Conservation (phyloP, 2,888 invertebrate species). For the Drosophila lutescens region DNA sequence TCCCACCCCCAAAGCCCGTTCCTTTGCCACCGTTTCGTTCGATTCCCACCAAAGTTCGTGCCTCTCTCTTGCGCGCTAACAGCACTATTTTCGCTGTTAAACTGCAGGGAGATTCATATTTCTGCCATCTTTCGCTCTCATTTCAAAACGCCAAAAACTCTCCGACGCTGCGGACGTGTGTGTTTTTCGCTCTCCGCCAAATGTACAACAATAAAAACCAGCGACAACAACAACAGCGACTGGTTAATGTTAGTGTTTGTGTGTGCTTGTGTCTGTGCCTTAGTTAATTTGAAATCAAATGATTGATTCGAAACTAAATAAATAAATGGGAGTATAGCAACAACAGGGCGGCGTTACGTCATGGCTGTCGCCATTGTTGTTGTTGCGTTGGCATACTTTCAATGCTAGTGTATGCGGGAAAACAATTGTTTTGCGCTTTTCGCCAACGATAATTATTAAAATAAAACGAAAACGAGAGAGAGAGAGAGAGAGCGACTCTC, state of each 20-base stretch:
- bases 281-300: conserved; percentile 24
- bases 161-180: conserved; percentile 35
- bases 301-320: conserved; percentile 17
- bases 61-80: conserved; percentile 13
- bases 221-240: conserved; percentile 1
- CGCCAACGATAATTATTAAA: conserved; percentile 61
- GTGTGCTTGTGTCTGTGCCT: conserved; percentile 19
- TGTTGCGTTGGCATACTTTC: conserved; percentile 49
- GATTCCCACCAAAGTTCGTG: no score
- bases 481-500: conserved; percentile 3
- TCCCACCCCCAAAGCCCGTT: conserved; percentile 3
- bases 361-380: conserved; percentile 54
- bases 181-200: conserved; percentile 8
- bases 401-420: conserved; percentile 20
- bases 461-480: conserved; percentile 50
- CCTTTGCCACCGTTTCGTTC: conserved; percentile 3
- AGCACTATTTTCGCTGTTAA: conserved; percentile 21
- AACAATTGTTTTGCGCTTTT: conserved; percentile 72
- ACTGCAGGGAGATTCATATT: not conserved
- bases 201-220: not conserved
- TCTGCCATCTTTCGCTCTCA: conserved; percentile 3
- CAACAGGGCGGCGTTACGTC: conserved; percentile 41
- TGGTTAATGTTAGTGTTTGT: not conserved
- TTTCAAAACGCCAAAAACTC: conserved; percentile 7
- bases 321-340: conserved; percentile 16